Evolutionary conservation across 2,113 vertebrate genomes (phyloP), one percentile per base, ranked within the genome.

Genomic region (Accipiter virgatus): DNA sequence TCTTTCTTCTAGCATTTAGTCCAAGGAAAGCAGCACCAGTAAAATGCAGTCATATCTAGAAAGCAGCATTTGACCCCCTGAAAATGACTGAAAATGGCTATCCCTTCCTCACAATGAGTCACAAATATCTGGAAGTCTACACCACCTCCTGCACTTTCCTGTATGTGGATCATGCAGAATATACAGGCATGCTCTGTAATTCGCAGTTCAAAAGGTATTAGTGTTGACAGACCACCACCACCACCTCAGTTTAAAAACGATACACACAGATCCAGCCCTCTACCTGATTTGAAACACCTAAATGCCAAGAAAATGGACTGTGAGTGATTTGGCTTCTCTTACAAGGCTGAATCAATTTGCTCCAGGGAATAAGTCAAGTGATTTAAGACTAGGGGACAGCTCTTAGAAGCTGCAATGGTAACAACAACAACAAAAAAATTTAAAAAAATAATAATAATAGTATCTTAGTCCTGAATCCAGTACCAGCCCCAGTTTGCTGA

Each of bases 241-340:
- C 5, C 40, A 16, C 56, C 52, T 67, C n/a, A 0, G 32, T 19
- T 63, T 14, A 9, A 29, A 58, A 53, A 17, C 0, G 2, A 31
- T 4, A 27, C n/a, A 2, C 1, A 3, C 7, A 21, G 86, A 85
- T 7, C 50, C 53, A 58, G 8, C 72, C 53, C 63, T 68, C 27
- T 7, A 22, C 47, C 66, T 22, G 45, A 32, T 47, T 2, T 9
- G 31, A 72, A 81, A 10, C 61, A 50, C 23, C 31, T 23, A 36
- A 36, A 10, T 1, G 31, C 67, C 91, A 63, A 71, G 74, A 84
- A 63, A 85, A 81, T 5, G 62, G 75, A 3, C 86, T 73, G 62
- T 4, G 53, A 83, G 38, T 2, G 50, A 86, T 62, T 22, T 62
- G 50, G 59, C 18, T 78, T 18, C 80, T 88, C 86, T 68, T 25